Evolutionary conservation across 2,113 vertebrate genomes (phyloP).

Genomic region (Aegithalos caudatus): DNA sequence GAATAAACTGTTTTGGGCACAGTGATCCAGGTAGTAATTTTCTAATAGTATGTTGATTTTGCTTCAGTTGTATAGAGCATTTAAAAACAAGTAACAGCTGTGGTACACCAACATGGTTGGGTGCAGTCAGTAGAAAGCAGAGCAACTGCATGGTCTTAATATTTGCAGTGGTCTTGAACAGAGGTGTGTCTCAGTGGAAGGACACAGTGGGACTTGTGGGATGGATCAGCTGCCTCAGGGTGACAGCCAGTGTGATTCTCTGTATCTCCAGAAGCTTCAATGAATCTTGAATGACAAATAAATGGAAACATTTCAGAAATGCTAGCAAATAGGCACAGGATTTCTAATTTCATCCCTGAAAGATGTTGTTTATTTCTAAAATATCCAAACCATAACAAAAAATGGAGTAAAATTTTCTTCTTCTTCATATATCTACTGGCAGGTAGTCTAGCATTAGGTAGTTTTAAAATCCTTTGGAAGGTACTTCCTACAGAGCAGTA

Average conservation of each 20-base stretch:
- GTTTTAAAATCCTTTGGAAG: neutral
- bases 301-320: neutral
- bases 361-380: neutral
- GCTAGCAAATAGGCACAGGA: neutral
- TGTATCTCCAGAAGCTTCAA: neutral
- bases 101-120: neutral
- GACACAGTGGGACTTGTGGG: neutral
- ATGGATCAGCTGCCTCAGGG: neutral
- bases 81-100: neutral
- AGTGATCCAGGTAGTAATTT: neutral
- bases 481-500: neutral
- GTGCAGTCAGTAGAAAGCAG: neutral
- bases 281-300: neutral
- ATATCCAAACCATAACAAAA: neutral
- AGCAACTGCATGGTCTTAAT: neutral
- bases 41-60: neutral
- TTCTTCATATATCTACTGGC: neutral
- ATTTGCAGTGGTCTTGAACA: neutral
- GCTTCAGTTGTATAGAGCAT: neutral
- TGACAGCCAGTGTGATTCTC: neutral
- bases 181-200: neutral
- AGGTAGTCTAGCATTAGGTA: neutral
- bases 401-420: neutral
- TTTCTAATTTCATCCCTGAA: neutral
- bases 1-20: constrained; percentile 39